These are phyloP conservation scores for Apolygus lucorum DNA, from an alignment of 1,140 invertebrate species.

Conservation along the genomic window DNA sequence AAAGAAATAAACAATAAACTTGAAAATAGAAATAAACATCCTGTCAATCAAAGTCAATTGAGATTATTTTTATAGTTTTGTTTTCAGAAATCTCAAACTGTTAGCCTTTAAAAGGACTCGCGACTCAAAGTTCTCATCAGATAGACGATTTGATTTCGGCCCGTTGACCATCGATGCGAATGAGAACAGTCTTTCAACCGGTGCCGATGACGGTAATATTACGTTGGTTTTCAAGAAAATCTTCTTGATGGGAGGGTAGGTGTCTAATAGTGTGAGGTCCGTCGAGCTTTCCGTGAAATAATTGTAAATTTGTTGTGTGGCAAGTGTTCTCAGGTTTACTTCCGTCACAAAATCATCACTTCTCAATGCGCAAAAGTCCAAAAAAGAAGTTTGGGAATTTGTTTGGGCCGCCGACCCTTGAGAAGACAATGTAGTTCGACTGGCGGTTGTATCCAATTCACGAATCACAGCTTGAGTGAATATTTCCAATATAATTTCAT, in stretches of 20 bases:
- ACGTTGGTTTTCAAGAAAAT: constrained; percentile 31
- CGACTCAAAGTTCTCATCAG: constrained; percentile 19
- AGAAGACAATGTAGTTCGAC: neutral
- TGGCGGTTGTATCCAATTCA: neutral
- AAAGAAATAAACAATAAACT: no score
- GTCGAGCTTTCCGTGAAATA: neutral
- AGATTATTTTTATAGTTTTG: neutral
- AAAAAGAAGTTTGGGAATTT: neutral
- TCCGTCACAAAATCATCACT: neutral
- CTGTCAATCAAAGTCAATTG: no score
- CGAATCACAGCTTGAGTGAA: neutral
- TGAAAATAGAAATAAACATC: no score
- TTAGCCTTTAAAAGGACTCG: neutral
- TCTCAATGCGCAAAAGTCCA: neutral
- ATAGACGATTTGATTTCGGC: constrained; percentile 23
- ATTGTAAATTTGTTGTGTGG: constrained; percentile 7
- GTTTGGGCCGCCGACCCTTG: neutral
- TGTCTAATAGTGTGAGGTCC: neutral
- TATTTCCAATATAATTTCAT: neutral
- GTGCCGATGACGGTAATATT: constrained; percentile 24
- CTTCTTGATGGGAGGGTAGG: constrained; percentile 30
- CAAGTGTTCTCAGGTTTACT: neutral
- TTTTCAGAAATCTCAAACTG: neutral
- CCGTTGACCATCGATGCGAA: constrained; percentile 19
- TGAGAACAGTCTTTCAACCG: constrained; percentile 23